Conservation (phyloP, 2,888 invertebrate genomes). For the Venusia cambrica region DNA sequence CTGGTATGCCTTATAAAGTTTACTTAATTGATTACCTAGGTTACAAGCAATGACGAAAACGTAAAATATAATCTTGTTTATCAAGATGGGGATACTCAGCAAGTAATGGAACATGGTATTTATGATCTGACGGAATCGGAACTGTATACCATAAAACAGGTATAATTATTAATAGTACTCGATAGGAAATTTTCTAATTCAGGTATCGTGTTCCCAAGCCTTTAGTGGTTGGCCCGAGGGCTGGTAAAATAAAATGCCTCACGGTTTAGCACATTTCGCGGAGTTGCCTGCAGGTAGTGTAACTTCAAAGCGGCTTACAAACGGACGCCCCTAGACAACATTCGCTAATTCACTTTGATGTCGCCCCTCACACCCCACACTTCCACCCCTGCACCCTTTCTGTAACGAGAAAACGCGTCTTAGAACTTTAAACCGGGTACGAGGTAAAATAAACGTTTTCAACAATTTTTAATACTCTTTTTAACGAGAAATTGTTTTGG, state of each 20-base stretch:
- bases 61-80: no score
- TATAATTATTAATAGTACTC: slow-evolving; percentile 16
- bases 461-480: slow-evolving; percentile 64
- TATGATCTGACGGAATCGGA: no score
- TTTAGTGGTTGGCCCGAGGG: slow-evolving; percentile 29
- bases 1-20: no score
- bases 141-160: no score
- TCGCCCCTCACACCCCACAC: slow-evolving; percentile 53
- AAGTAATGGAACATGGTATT: no score
- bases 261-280: slow-evolving; percentile 60
- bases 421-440: slow-evolving; percentile 67
- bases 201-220: slow-evolving; percentile 9
- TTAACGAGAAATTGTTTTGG: slow-evolving; percentile 59
- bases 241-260: slow-evolving; percentile 59
- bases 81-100: no score
- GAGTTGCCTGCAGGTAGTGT: slow-evolving; percentile 63
- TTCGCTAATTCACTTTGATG: slow-evolving; percentile 81
- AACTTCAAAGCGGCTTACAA: slow-evolving; percentile 77
- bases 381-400: slow-evolving; percentile 35
- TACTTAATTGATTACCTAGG: no score
- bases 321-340: slow-evolving; percentile 79
- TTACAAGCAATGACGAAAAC: no score
- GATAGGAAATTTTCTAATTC: slow-evolving; percentile 17
- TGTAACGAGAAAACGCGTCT: slow-evolving; percentile 73
- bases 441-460: slow-evolving; percentile 61